phyloP scores from a whole-genome alignment of 2,797 vertebrate genomes.

The Acestrorhynchus altus region DNA sequence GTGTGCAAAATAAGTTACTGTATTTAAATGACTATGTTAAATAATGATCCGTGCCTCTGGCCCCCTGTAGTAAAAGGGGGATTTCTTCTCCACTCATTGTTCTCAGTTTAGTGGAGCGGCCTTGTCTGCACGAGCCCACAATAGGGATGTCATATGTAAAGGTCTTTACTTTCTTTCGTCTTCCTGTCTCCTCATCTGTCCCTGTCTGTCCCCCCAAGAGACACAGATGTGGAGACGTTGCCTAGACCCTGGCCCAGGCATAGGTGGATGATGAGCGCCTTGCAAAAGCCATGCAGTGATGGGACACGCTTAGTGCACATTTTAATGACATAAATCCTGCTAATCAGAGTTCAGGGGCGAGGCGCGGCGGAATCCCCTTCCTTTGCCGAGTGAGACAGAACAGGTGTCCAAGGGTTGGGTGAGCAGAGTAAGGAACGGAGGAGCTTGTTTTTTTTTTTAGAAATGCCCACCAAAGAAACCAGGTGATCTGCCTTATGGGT shows the following conservation, averaged over 20 bases:
- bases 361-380: constrained; percentile 51
- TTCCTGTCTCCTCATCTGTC: constrained; percentile 44
- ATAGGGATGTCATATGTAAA: constrained; percentile 80
- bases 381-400: constrained; percentile 50
- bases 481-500: too few species aligned
- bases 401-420: constrained; percentile 67
- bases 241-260: constrained; percentile 61
- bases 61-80: constrained; percentile 73
- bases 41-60: constrained; percentile 89
- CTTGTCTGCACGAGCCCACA: constrained; percentile 74
- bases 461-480: not conserved
- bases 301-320: constrained; percentile 77
- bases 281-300: constrained; percentile 72
- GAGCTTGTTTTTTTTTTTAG: not conserved
- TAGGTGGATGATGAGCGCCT: constrained; percentile 72
- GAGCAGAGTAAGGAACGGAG: not conserved
- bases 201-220: constrained; percentile 70
- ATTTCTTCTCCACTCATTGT: constrained; percentile 85
- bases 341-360: constrained; percentile 75
- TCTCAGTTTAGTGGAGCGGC: constrained; percentile 88
- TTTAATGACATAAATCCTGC: constrained; percentile 76
- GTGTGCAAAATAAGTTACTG: constrained; percentile 99
- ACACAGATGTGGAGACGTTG: constrained; percentile 49
- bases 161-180: constrained; percentile 74
- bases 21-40: constrained; percentile 99